phyloP scores from a whole-genome alignment of 1,140 invertebrate species.

The Anthonomus grandis region DNA sequence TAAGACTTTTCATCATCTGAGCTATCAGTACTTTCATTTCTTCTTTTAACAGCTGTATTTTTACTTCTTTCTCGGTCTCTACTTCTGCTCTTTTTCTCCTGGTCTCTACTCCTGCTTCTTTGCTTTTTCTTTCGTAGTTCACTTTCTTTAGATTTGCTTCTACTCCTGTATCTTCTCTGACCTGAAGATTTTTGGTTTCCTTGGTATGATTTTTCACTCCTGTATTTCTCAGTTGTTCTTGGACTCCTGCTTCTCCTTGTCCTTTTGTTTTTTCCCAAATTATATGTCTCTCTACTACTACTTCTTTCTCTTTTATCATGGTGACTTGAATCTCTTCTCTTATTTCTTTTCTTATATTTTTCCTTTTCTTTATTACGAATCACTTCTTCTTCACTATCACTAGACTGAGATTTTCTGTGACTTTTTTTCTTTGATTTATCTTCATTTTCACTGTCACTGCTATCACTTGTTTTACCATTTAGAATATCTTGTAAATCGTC shows the following conservation, averaged over 20 bases:
- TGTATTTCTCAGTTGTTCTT: background rate
- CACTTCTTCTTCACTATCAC: constrained; percentile 44
- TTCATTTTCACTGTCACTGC: constrained; percentile 45
- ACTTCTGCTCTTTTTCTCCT: background rate
- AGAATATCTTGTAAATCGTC: constrained; percentile 53
- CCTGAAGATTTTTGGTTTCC: background rate
- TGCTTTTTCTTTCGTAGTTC: background rate
- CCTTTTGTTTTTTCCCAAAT: background rate
- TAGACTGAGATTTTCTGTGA: too few relatives aligned
- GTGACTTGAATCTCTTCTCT: constrained; percentile 5
- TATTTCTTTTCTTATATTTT: constrained; percentile 3
- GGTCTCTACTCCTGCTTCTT: background rate
- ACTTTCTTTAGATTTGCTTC: constrained; percentile 5
- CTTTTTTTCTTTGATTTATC: constrained; percentile 33
- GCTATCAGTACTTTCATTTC: background rate
- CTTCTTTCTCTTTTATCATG: background rate
- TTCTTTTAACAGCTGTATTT: constrained; percentile 1
- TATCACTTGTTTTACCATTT: constrained; percentile 47
- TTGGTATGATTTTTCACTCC: background rate
- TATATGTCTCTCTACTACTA: background rate
- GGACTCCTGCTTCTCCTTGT: constrained; percentile 4
- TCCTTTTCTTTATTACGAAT: constrained; percentile 43
- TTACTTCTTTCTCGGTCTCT: background rate
- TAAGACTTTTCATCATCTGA: constrained; percentile 6
- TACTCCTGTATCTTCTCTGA: constrained; percentile 16